Conservation (phyloP, 2,797 vertebrate species). For the Martes flavigula region DNA sequence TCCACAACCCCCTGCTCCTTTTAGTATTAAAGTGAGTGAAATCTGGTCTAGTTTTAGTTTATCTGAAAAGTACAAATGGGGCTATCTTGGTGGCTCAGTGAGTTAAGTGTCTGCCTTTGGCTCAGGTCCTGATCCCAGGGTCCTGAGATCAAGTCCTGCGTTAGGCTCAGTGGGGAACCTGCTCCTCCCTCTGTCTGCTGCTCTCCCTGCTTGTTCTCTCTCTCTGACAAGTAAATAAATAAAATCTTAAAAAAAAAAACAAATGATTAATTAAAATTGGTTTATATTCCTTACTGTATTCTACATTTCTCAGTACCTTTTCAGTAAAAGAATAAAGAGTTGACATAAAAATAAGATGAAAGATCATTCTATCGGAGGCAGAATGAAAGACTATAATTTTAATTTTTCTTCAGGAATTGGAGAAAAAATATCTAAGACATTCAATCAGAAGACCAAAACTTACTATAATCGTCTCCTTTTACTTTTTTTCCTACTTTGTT, state of each 20-base stretch:
- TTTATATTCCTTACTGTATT: not conserved
- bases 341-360: not conserved
- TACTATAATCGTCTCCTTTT: not conserved
- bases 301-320: not conserved
- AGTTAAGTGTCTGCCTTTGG: no score
- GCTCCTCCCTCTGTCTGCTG: no score
- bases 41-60: not conserved
- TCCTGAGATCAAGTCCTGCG: no score
- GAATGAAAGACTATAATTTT: not conserved
- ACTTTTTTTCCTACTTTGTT: not conserved
- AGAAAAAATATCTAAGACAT: not conserved
- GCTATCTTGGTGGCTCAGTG: no score
- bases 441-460: not conserved
- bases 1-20: not conserved
- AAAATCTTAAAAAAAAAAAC: not conserved
- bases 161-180: no score
- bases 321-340: not conserved
- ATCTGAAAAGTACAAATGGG: not conserved
- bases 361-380: not conserved
- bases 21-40: not conserved
- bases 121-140: no score
- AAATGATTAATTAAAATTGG: not conserved
- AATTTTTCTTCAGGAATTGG: not conserved
- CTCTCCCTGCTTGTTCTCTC: no score
- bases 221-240: no score